phyloP scores from a whole-genome alignment of 1,140 invertebrate genomes.

The Tetraneura akinire region DNA sequence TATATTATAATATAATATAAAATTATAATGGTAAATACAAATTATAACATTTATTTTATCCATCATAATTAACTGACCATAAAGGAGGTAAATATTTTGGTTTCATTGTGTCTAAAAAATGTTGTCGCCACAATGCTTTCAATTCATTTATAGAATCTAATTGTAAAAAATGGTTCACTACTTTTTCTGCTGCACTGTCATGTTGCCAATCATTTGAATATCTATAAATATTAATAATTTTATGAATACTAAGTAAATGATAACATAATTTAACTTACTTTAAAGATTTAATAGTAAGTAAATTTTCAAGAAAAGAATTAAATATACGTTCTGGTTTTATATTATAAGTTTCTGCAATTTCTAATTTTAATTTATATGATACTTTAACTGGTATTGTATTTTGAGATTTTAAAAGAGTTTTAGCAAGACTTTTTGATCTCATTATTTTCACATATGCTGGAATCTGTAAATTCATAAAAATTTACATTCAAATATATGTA shows the following conservation, averaged over 20 bases:
- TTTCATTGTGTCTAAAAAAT: constrained; percentile 75
- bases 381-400: background rate
- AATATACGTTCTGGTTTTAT: constrained; percentile 2
- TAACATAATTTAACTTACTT: constrained; percentile 20
- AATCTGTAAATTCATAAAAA: constrained; percentile 33
- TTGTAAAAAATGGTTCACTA: constrained; percentile 67
- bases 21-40: no score
- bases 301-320: constrained; percentile 16
- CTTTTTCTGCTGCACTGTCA: constrained; percentile 60
- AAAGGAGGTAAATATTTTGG: constrained; percentile 71
- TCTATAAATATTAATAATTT: background rate
- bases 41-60: constrained; percentile 20
- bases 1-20: no score
- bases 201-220: constrained; percentile 20
- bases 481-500: background rate
- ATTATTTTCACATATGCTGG: constrained; percentile 31
- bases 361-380: constrained; percentile 15
- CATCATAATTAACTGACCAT: constrained; percentile 75
- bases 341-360: constrained; percentile 45
- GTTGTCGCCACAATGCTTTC: constrained; percentile 75
- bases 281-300: constrained; percentile 38
- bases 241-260: background rate
- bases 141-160: constrained; percentile 69
- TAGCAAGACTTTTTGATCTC: constrained; percentile 38
- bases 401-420: constrained; percentile 23